phyloP scores from a whole-genome alignment of 2,113 vertebrate genomes.

The Lycaon pictus region DNA sequence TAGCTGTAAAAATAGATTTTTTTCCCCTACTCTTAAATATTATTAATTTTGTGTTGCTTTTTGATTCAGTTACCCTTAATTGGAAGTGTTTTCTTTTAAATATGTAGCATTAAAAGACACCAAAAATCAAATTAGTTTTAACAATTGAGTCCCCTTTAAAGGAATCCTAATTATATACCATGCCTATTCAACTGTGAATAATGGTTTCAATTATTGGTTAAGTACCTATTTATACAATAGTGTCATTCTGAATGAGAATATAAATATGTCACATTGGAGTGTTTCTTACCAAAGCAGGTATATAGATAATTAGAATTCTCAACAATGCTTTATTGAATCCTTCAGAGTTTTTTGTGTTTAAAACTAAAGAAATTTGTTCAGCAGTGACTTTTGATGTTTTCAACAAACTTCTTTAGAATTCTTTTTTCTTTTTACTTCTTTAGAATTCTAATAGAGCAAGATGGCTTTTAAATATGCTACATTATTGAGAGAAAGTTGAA shows the following conservation, averaged over 20 bases:
- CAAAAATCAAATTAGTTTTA: conserved; percentile 66
- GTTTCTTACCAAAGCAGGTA: conserved; percentile 51
- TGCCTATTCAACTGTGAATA: conserved; percentile 14
- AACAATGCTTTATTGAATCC: neutral
- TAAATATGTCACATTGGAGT: conserved; percentile 52
- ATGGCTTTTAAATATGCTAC: neutral
- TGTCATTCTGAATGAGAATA: conserved; percentile 53
- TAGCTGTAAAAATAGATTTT: neutral
- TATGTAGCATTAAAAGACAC: conserved; percentile 27
- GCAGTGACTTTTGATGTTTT: conserved; percentile 8
- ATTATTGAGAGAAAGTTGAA: neutral
- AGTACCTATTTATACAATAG: conserved; percentile 55
- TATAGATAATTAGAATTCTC: conserved; percentile 37
- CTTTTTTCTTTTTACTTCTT: neutral
- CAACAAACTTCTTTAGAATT: neutral
- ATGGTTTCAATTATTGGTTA: conserved; percentile 65
- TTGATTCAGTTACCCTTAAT: conserved; percentile 56
- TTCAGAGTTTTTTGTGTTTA: neutral
- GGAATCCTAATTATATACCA: conserved; percentile 51
- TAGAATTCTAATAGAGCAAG: neutral
- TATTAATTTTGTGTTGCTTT: conserved; percentile 5
- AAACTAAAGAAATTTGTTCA: neutral
- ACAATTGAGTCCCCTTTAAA: conserved; percentile 17
- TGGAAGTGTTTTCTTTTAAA: neutral
- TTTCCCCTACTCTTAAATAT: neutral